Evolutionary conservation across 2,797 vertebrate species (phyloP), one percentile per base, ranked within the genome.

Genomic region (Halcyon leucocephala): DNA sequence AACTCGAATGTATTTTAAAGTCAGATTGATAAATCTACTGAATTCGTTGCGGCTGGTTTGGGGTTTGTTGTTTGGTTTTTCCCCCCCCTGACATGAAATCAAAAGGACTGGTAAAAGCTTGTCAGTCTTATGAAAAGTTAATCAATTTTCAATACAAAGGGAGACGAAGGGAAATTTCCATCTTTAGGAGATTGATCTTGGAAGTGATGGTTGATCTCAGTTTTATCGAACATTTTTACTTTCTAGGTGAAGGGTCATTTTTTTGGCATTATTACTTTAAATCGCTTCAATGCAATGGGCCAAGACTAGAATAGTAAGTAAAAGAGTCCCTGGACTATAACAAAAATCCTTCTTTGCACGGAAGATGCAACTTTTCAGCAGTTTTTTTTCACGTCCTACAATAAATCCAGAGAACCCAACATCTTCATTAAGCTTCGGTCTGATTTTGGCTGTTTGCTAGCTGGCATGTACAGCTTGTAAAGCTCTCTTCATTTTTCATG

Each of bases 71-170:
- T 22, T 58, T 25, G 1, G 2, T 55, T 29, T 70, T 80, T 87
- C 95, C 77, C 49, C 25, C 49, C 14, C 54, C 21, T 12, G n/a
- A 92, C 2, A 0, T 95, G 51, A 92, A 97, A 93, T 98, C 97
- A 96, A 90, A 97, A 95, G 71, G 15, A 17, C 86, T 48, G 35
- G 46, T 89, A 92, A 96, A 93, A 97, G 78, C 70, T 66, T 94
- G 41, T 94, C 19, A 22, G 78, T 86, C 95, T 95, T 84, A 62
- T 18, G 82, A 95, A 95, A 97, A 97, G 96, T 95, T 96, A 92
- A 97, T 98, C 96, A 97, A 95, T 97, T 98, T 97, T 97, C 95
- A 83, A 91, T 95, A 85, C 77, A 96, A 93, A 97, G 95, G 82
- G 44, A 97, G 96, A 96, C 92, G 97, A 94, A 95, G 82, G 95